Percentiles rank a stretch among this genome's conserved stretches.
phyloP scores from a whole-genome alignment of 2,113 vertebrate genomes.

The Glareola pratincola region DNA sequence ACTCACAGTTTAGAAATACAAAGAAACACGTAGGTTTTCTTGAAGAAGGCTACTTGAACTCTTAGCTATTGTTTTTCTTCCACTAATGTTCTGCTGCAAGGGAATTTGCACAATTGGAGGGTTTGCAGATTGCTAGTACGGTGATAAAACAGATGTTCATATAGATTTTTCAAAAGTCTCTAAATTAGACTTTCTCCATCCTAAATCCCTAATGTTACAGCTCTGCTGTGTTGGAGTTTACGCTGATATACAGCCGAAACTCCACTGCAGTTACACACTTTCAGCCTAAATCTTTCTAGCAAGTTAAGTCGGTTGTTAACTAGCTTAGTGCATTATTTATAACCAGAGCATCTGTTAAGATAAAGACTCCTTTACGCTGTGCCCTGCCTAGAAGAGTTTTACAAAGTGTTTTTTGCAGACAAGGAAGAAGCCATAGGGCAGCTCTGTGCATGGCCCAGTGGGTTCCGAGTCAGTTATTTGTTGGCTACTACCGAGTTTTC shows the following conservation, averaged over 20 bases:
- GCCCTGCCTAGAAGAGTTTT: neutral
- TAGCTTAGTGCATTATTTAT: constrained; percentile 26
- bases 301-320: neutral
- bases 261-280: neutral
- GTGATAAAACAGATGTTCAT: constrained; percentile 68
- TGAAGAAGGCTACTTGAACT: neutral
- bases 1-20: neutral
- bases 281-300: neutral
- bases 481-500: neutral
- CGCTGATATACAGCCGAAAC: neutral
- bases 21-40: constrained; percentile 14
- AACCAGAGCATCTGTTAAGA: neutral
- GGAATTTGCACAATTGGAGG: neutral
- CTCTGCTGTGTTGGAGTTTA: neutral
- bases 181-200: neutral
- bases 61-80: neutral
- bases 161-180: constrained; percentile 6
- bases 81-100: neutral
- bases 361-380: neutral
- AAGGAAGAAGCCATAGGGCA: neutral
- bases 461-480: neutral
- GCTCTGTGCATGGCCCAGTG: neutral
- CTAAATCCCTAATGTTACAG: neutral
- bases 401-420: neutral
- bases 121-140: constrained; percentile 22